Conservation (phyloP, 1,140 invertebrate species). For the Heterodera schachtii region DNA sequence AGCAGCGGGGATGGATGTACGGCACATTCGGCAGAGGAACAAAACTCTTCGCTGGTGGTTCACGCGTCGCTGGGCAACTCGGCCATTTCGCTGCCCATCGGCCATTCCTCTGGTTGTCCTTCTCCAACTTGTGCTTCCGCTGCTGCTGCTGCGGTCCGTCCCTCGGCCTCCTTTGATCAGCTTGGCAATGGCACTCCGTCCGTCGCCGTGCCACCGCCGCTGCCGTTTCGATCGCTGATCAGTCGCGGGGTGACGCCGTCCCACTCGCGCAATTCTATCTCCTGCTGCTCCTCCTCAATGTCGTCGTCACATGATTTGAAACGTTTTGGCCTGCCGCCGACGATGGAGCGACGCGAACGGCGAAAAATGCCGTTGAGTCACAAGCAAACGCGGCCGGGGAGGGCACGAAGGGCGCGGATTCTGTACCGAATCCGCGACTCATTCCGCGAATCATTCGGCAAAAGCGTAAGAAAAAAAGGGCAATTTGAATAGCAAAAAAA, state of each 20-base stretch:
- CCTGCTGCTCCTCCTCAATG: background rate
- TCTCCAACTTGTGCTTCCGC: background rate
- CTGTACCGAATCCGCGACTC: background rate
- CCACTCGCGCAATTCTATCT: background rate
- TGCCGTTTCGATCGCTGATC: background rate
- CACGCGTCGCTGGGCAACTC: background rate
- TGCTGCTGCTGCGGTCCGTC: no score
- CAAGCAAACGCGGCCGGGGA: background rate
- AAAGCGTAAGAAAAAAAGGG: background rate
- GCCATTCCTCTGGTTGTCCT: background rate
- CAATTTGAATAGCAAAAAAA: background rate
- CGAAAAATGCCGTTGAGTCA: background rate
- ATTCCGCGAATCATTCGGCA: conserved; percentile 11
- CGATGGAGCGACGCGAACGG: background rate
- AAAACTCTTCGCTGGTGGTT: background rate
- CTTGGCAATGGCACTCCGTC: background rate
- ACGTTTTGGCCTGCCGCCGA: background rate
- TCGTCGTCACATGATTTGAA: background rate
- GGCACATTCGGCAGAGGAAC: background rate
- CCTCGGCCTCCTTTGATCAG: background rate
- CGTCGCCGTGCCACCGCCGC: no score
- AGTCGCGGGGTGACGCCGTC: background rate
- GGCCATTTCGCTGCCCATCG: background rate
- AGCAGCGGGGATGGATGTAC: background rate
- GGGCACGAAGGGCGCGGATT: background rate